Base-by-base conservation (phyloP, 2,113 vertebrate species). In the Turnix velox region DNA sequence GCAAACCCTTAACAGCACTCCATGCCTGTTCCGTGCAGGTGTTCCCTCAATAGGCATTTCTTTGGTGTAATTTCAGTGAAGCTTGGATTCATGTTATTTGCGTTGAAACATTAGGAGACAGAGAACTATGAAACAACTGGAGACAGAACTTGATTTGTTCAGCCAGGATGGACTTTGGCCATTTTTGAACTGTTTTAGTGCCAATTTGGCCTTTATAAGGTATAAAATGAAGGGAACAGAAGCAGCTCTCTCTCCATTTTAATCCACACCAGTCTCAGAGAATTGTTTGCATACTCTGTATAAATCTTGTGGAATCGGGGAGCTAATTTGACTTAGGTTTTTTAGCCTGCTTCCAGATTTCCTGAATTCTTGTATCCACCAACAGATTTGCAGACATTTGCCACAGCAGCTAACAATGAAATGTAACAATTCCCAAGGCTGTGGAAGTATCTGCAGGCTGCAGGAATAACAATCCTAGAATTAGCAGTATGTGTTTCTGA, bases 21-120 rank as follows among this genome's bases (percentile, higher is more conserved):
- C 35, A 52, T 7, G 5, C 12, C 40, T 30, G 0, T 30, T 52
- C n/a, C 0, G 0, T 23, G 43, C 81, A 69, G 40, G 18, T 76
- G 40, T 62, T 87, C 63, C 76, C 54, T 85, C 9, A 0, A 1
- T 3, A 18, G 51, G 45, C 35, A 31, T 68, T 81, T 84, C 84
- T 76, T 49, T 69, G 31, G 13, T 42, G 61, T 33, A 3, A 20
- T 72, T 65, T 89, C 62, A 43, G 3, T 0, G 1, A 40, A 82
- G 33, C 51, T 79, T 3, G 0, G 20, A 69, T 85, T 39, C 24
- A 12, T 49, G 90, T 30, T 13, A 15, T 87, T 78, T 73, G 22
- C 19, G 55, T 51, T 37, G 8, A 86, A 74, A 75, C 7, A 2
- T 42, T 48, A 63, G 33, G 23, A n/a, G 40, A 59, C 14, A 35